A percentile compares a stretch with the other conserved stretches of the same genome.
phyloP scores from a whole-genome alignment of 2,888 invertebrate species.

The Tetrapedia diversipes region DNA sequence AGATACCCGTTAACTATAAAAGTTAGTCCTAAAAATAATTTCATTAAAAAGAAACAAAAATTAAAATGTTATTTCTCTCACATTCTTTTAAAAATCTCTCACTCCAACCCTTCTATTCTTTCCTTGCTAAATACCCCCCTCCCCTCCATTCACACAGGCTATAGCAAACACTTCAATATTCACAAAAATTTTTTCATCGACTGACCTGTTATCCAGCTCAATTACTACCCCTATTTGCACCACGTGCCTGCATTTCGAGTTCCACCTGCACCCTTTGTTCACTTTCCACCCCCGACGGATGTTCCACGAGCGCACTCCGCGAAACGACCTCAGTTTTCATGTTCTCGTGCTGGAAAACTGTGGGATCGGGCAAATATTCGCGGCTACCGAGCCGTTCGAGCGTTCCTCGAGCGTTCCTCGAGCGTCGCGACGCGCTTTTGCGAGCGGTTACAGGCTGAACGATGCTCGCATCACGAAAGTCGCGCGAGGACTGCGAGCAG shows the following conservation, averaged over 20 bases:
- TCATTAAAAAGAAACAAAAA: too few relatives aligned
- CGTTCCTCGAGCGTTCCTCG: neutral
- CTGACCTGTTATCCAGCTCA: neutral
- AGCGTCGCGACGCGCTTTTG: neutral
- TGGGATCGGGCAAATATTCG: too few relatives aligned
- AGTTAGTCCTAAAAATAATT: too few relatives aligned
- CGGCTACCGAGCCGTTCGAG: too few relatives aligned
- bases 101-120: too few relatives aligned
- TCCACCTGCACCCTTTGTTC: neutral
- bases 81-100: too few relatives aligned
- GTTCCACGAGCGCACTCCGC: neutral
- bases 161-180: too few relatives aligned
- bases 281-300: neutral
- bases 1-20: too few relatives aligned
- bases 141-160: neutral
- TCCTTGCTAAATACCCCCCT: neutral
- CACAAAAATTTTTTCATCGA: neutral
- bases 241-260: neutral
- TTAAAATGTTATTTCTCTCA: too few relatives aligned
- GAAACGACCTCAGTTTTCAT: neutral
- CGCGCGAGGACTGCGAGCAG: constrained; percentile 65
- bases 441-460: neutral
- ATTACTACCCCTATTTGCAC: neutral
- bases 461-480: constrained; percentile 47
- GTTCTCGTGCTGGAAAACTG: neutral